phyloP scores from a whole-genome alignment of 2,113 vertebrate species.

The Atractosteus spatula region DNA sequence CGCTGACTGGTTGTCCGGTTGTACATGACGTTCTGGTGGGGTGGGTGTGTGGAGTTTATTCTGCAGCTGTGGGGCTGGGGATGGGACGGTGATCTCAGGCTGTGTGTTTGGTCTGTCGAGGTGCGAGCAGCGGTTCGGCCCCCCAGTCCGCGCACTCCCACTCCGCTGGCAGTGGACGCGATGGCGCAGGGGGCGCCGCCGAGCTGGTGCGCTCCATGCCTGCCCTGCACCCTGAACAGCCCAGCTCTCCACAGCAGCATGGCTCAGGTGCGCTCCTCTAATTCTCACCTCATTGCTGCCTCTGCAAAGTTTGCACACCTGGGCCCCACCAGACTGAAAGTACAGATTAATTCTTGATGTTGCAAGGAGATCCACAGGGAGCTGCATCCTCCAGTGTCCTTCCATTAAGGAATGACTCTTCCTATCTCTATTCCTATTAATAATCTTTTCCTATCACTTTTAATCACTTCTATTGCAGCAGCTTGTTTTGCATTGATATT shows the following conservation, averaged over 20 bases:
- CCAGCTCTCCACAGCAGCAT: background rate
- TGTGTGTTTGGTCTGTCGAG: slow-evolving; percentile 7
- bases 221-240: background rate
- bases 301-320: too few relatives aligned
- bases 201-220: background rate
- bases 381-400: too few relatives aligned
- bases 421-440: too few relatives aligned
- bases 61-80: background rate
- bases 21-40: background rate
- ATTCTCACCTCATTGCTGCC: too few relatives aligned
- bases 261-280: slow-evolving; percentile 4
- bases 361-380: too few relatives aligned
- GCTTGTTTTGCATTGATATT: too few relatives aligned
- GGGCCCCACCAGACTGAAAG: too few relatives aligned
- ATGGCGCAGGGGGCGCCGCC: background rate
- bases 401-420: too few relatives aligned
- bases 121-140: background rate
- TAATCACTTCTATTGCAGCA: too few relatives aligned
- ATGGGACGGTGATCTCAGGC: background rate
- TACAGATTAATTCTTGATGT: too few relatives aligned
- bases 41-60: background rate
- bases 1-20: background rate
- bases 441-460: too few relatives aligned
- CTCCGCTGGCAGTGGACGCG: background rate
- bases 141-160: background rate